Evolutionary conservation across 2,888 invertebrate species (phyloP).

Genomic region (Heliconius sara): DNA sequence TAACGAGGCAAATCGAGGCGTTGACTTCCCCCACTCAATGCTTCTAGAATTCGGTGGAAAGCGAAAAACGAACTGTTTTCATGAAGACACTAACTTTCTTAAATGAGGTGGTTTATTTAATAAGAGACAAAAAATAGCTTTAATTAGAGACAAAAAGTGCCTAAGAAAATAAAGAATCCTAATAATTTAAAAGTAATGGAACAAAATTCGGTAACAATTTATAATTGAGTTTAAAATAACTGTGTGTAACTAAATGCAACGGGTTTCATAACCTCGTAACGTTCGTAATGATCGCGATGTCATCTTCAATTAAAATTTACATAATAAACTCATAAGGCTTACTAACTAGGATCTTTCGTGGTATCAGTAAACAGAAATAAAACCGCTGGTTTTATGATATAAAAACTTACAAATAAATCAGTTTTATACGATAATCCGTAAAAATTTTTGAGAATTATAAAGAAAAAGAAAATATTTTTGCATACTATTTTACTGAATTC

Average conservation of each 20-base stretch:
- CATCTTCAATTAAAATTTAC: slow-evolving; percentile 37
- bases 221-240: not conserved
- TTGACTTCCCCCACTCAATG: too few species aligned
- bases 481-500: too few species aligned
- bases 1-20: too few species aligned
- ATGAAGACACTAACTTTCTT: too few species aligned
- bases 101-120: too few species aligned
- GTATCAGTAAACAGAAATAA: not conserved
- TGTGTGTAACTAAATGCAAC: slow-evolving; percentile 18
- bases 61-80: too few species aligned
- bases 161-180: not conserved
- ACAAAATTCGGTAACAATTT: not conserved
- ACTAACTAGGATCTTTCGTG: not conserved
- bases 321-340: slow-evolving; percentile 31
- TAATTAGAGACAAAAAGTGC: not conserved
- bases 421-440: not conserved
- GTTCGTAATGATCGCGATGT: slow-evolving; percentile 25
- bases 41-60: too few species aligned
- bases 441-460: not conserved
- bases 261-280: slow-evolving; percentile 28
- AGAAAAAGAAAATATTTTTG: not conserved
- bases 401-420: not conserved
- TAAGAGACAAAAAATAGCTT: not conserved
- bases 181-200: not conserved
- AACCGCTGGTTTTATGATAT: not conserved